Conservation (phyloP, 1,140 invertebrate genomes). For the Trinorchestia longiramus region DNA sequence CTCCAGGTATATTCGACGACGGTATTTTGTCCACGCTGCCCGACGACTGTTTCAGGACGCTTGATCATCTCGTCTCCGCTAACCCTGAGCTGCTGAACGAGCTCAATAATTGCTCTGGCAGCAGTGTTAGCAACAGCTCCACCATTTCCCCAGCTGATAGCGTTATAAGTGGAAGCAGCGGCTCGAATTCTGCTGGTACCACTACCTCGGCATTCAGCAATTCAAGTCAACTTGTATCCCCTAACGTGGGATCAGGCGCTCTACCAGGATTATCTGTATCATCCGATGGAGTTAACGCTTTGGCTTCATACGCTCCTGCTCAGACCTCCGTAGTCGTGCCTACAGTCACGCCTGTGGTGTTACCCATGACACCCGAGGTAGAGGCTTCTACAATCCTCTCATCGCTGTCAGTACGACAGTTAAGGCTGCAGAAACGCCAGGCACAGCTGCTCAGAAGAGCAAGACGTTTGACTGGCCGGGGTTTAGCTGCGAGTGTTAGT, state of each 20-base stretch:
- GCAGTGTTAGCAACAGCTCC: background rate
- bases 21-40: background rate
- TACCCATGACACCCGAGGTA: constrained; percentile 19
- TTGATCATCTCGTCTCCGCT: background rate
- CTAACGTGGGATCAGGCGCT: background rate
- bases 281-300: background rate
- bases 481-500: constrained; percentile 33
- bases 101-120: background rate
- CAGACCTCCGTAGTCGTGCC: background rate
- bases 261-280: background rate
- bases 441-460: constrained; percentile 12
- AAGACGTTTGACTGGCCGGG: constrained; percentile 1
- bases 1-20: constrained; percentile 12
- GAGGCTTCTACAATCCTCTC: constrained; percentile 18
- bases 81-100: constrained; percentile 27
- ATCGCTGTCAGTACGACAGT: background rate
- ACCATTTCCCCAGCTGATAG: background rate
- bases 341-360: background rate
- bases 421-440: constrained; percentile 14
- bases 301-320: background rate
- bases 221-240: background rate
- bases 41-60: constrained; percentile 20
- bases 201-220: background rate
- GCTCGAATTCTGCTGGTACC: background rate
- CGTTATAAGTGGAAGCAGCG: background rate